phyloP scores from a whole-genome alignment of 1,140 invertebrate genomes.

The Lepidurus arcticus region DNA sequence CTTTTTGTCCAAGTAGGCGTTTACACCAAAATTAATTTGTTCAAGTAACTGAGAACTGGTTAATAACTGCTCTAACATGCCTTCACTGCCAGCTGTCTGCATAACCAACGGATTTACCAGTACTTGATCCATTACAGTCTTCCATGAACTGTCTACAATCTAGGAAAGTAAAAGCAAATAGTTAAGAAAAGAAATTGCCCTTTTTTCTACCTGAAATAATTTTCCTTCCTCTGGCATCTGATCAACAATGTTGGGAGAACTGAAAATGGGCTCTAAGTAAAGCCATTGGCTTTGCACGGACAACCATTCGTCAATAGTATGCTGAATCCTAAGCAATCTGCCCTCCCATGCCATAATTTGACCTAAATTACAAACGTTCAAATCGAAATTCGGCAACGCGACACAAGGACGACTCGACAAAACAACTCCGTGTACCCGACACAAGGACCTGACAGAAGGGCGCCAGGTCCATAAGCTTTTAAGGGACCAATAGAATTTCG shows the following conservation, averaged over 20 bases:
- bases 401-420: not conserved
- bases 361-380: conserved; percentile 38
- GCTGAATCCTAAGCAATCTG: conserved; percentile 66
- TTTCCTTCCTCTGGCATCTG: conserved; percentile 88
- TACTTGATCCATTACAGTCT: conserved; percentile 68
- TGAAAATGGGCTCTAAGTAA: conserved; percentile 89
- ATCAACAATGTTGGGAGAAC: conserved; percentile 83
- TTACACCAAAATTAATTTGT: conserved; percentile 76
- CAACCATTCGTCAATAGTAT: conserved; percentile 79
- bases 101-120: conserved; percentile 66
- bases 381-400: not conserved
- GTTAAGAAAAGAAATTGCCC: not conserved
- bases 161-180: conserved; percentile 36
- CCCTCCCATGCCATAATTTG: conserved; percentile 78
- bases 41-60: conserved; percentile 69
- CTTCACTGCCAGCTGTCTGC: conserved; percentile 61
- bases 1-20: conserved; percentile 87
- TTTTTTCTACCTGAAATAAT: conserved; percentile 54
- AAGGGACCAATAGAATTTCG: too few relatives aligned
- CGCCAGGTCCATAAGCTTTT: too few relatives aligned
- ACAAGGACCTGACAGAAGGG: too few relatives aligned
- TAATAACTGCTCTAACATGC: conserved; percentile 67
- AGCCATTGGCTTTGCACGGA: conserved; percentile 82
- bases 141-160: conserved; percentile 70
- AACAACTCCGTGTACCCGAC: not conserved